phyloP scores from a whole-genome alignment of 2,113 vertebrate genomes.

The Pipra filicauda region DNA sequence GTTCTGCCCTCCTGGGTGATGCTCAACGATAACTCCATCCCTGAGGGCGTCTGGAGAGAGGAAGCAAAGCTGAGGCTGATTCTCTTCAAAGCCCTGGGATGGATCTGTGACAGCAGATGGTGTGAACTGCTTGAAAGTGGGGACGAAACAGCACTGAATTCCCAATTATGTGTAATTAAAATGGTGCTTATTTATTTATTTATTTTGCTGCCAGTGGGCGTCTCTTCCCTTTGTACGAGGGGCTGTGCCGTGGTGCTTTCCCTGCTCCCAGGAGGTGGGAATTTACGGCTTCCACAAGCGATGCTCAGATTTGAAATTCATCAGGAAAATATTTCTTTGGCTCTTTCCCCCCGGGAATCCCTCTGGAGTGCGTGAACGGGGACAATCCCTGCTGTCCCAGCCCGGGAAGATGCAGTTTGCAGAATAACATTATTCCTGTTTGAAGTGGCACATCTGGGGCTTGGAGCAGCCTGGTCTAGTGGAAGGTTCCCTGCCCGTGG shows the following conservation, averaged over 20 bases:
- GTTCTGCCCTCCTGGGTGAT: neutral
- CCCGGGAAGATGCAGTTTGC: neutral
- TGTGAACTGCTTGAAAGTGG: neutral
- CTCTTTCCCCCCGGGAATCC: neutral
- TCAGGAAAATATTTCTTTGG: neutral
- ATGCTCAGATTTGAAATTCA: rapidly evolving
- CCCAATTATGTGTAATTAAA: neutral
- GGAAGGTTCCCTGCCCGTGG: neutral
- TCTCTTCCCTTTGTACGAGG: neutral
- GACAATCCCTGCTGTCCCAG: rapidly evolving
- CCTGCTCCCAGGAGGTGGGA: rapidly evolving
- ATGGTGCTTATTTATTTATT: neutral
- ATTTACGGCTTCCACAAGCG: rapidly evolving
- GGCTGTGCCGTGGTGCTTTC: neutral
- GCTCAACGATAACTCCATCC: neutral
- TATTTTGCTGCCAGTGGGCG: neutral
- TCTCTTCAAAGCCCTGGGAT: neutral
- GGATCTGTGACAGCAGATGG: slow-evolving; percentile 9
- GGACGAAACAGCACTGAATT: neutral
- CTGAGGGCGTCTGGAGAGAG: neutral
- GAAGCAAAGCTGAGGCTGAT: neutral
- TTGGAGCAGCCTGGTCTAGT: neutral
- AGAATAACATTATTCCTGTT: too few species aligned
- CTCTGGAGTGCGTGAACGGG: neutral
- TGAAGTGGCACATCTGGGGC: neutral